These are phyloP conservation scores for Loris lydekkerianus DNA, from an alignment of 2,797 vertebrate species.

Conservation along the genomic window DNA sequence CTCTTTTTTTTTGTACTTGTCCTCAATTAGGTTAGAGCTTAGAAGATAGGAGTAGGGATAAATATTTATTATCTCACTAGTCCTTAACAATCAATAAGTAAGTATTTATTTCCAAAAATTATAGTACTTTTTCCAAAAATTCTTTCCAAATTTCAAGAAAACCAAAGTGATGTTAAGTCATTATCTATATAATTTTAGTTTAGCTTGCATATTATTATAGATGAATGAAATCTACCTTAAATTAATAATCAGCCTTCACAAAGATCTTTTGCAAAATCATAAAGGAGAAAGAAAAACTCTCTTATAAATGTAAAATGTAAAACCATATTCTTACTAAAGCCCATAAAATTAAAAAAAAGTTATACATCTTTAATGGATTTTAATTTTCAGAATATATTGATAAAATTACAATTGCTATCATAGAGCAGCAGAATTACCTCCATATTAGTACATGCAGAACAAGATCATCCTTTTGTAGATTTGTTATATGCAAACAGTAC, in stretches of 20 bases:
- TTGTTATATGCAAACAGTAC: constrained; percentile 1
- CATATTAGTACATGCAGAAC: constrained; percentile 24
- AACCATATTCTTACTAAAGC: neutral
- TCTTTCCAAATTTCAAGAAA: too few relatives aligned
- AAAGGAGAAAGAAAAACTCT: neutral
- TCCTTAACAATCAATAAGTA: neutral
- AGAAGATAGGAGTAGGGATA: neutral
- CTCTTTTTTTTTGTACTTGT: neutral
- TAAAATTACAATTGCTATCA: neutral
- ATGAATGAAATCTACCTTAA: too few relatives aligned
- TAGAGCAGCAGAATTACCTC: neutral
- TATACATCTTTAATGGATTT: neutral
- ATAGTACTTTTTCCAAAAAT: too few relatives aligned
- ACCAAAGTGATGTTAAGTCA: too few relatives aligned
- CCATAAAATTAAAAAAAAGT: neutral
- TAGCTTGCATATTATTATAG: too few relatives aligned
- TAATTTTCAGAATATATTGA: neutral
- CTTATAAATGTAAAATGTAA: neutral
- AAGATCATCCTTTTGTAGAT: neutral
- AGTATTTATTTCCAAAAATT: neutral
- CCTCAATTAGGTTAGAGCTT: neutral
- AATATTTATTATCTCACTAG: neutral
- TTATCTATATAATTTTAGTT: too few relatives aligned
- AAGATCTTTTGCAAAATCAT: neutral
- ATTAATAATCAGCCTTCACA: neutral